Evolutionary conservation across 1,140 invertebrate genomes (phyloP), one percentile per base, ranked within the genome.

Genomic region (Augochlora pura): DNA sequence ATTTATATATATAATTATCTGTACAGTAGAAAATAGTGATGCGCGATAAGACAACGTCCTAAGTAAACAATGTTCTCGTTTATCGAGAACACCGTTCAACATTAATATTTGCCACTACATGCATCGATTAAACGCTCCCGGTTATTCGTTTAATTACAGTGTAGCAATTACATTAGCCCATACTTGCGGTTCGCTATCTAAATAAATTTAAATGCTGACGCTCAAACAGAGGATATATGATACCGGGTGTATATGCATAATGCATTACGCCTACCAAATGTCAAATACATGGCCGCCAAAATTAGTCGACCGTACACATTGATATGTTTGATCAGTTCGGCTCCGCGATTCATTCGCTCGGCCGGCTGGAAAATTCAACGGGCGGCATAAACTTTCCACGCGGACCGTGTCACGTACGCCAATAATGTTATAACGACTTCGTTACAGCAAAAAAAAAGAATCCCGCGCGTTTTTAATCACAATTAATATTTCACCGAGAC

Each of bases 161-260:
- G 16, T 14, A 42, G 16, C 63, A 66, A 74, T 74, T 54, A 57
- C 8, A 21, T 68, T 42, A 42, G 1, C 27, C 23, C 39, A 71
- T 39, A 74, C 64, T 64, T 75, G 64, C 7, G 38, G 25, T 16
- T n/a, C 8, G 9, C 8, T 57, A 16, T 9, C 16, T 7, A n/a
- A 42, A 23, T n/a, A n/a, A 57, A 75, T 68, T 57, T 67, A 68
- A 75, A 75, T 67, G 21, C 21, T 49, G 1, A 21, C 8, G 27
- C 23, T 21, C n/a, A 14, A 49, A n/a, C 72, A 16, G 3, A 18
- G 52, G 2, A 16, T 32, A 25, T 32, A 25, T 32, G 21, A 32
- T 21, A 32, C n/a, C n/a, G 12, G 4, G 18, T 65, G 27, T 64
- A 66, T 27, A 10, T 21, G 32, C n/a, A 57, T 57, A 74, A 59